A percentile compares a stretch with the other conserved stretches of the same genome.
Evolutionary conservation across 1,140 invertebrate genomes (phyloP).

Genomic region (Schlechtendalia chinensis): DNA sequence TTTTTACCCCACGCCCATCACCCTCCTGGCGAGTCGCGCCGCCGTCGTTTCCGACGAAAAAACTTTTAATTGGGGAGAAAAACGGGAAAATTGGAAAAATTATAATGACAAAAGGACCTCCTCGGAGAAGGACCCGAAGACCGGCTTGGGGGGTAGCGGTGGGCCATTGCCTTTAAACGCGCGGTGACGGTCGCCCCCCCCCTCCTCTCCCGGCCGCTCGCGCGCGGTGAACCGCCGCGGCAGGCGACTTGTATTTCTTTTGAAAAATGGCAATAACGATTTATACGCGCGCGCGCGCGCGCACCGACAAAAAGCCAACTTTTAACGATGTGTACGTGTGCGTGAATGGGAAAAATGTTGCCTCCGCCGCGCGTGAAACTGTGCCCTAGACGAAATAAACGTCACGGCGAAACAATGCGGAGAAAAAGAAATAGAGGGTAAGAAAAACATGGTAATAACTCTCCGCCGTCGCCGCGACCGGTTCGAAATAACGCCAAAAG

Average conservation of each 20-base stretch:
- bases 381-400: conserved; percentile 20
- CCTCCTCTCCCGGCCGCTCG: not conserved
- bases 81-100: conserved; percentile 50
- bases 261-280: conserved; percentile 44
- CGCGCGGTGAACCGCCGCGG: not conserved
- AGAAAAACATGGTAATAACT: conserved; percentile 44
- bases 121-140: not conserved
- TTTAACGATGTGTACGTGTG: conserved; percentile 26
- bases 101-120: conserved; percentile 41
- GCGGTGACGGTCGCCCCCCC: not conserved
- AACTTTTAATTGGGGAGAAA: conserved; percentile 50
- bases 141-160: not conserved
- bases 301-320: conserved; percentile 43
- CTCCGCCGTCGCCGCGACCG: not conserved
- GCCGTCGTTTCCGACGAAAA: conserved; percentile 19
- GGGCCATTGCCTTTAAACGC: not conserved
- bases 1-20: not conserved
- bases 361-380: conserved; percentile 1
- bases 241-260: conserved; percentile 39
- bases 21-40: not conserved
- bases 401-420: conserved; percentile 13
- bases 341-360: conserved; percentile 16
- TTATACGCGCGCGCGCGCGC: conserved; percentile 6
- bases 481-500: conserved; percentile 38
- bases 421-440: conserved; percentile 35